Conservation (phyloP, 2,113 vertebrate species). For the Silurus glanis region DNA sequence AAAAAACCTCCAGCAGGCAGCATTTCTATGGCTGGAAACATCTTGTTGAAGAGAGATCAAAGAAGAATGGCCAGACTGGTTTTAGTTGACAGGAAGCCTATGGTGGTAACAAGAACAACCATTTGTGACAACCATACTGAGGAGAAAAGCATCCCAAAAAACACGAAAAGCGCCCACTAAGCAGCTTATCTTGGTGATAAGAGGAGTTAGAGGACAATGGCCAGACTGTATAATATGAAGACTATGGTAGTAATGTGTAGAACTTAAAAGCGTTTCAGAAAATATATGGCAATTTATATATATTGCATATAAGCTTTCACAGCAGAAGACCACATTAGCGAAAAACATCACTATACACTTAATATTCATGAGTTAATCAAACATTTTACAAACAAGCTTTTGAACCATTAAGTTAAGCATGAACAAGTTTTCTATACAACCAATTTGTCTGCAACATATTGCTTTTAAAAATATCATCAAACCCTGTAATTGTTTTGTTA, state of each 20-base stretch:
- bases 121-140: neutral
- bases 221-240: no score
- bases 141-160: neutral
- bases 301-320: no score
- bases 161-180: neutral
- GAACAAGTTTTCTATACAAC: neutral
- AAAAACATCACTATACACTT: no score
- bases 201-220: no score
- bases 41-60: neutral
- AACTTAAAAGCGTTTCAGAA: no score
- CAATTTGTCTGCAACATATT: conserved; percentile 1
- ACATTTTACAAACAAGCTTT: neutral
- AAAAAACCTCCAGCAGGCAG: neutral
- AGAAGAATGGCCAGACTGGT: neutral
- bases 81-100: neutral
- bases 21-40: neutral
- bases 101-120: neutral
- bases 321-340: no score
- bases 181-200: no score
- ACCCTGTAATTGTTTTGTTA: conserved; percentile 25
- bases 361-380: no score
- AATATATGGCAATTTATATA: no score
- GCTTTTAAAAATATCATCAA: neutral
- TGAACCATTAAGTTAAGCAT: neutral
- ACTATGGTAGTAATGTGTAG: no score